Base-by-base conservation (phyloP, 30 jellyfish, hydroid and myxozoan genomes). In the Turritopsis dohrnii region DNA sequence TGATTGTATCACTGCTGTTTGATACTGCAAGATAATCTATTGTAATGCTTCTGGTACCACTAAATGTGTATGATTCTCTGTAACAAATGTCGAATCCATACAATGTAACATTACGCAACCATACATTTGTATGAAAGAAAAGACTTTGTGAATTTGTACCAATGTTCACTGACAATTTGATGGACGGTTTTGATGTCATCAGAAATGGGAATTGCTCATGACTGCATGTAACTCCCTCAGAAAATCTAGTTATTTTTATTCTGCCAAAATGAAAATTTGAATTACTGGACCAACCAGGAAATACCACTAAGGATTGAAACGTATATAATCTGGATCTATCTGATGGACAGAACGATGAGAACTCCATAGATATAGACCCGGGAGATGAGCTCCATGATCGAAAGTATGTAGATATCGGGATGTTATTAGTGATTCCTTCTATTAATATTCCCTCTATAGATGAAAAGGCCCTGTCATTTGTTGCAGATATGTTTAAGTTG, bases 81-180 rank as follows among this genome's bases (percentile, higher is more conserved):
- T 29, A 29, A 53, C 86, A 79, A 21, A 22, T 81, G 25, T 28
- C 52, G 79, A 79, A 79, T 13, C 86, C 86, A 52, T 31, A 9
- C 7, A 16, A 16, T 22, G 81, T 79, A 21, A 31, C 83, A 22
- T 79, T 30, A 21, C 31, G 25, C 28, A 79, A 21, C 86, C 86
- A 79, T 21, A 52, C 17, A 23, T 60, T 60, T 60, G 73, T 60
- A 23, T 60, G 73, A 60, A 21, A 23, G 21, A 23, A 60, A 18
- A 60, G 21, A 18, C 21, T 21, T 18, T 21, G 21, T 18, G 19
- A 18, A 23, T 60, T 23, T 18, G 22, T 21, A 18, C 73, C 73
- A 60, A 60, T 60, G 73, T 60, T 23, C 19, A 0, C 73, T 18
- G 73, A 18, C 22, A 60, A 23, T 60, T 60, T 60, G 73, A 60